Evolutionary conservation across 1,140 invertebrate genomes (phyloP).

Genomic region (Aphelenchoides fujianensis): DNA sequence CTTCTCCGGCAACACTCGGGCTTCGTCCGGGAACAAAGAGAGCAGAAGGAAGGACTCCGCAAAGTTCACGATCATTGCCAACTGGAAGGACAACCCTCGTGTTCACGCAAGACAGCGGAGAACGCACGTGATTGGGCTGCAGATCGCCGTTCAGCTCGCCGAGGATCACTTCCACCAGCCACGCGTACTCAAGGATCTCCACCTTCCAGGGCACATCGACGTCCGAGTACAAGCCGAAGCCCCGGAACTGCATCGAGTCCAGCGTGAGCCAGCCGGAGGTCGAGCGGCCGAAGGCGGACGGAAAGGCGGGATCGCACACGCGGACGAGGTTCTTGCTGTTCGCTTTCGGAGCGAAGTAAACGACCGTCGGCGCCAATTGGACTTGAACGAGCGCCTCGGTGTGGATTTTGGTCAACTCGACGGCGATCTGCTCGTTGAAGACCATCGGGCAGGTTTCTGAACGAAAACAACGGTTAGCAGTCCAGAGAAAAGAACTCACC

Average conservation of each 20-base stretch:
- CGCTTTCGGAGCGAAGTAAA: constrained; percentile 18
- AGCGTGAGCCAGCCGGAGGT: constrained; percentile 41
- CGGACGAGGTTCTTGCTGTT: background rate
- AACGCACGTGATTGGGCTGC: constrained; percentile 65
- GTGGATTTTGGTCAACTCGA: constrained; percentile 66
- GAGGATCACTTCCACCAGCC: constrained; percentile 71
- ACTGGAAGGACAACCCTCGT: constrained; percentile 6
- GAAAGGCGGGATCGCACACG: constrained; percentile 34
- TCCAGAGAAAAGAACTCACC: background rate
- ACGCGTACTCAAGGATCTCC: constrained; percentile 93
- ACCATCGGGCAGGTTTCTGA: constrained; percentile 63
- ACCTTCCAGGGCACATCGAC: constrained; percentile 80
- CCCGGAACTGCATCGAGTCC: constrained; percentile 70
- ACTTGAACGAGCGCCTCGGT: constrained; percentile 65
- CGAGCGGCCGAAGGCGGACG: constrained; percentile 33
- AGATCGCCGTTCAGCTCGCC: constrained; percentile 68
- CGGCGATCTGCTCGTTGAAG: constrained; percentile 64
- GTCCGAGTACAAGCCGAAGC: constrained; percentile 94
- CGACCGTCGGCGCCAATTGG: constrained; percentile 17
- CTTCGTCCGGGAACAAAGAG: constrained; percentile 82
- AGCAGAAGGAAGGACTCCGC: constrained; percentile 83
- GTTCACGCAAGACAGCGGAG: too few species aligned
- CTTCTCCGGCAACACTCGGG: constrained; percentile 74
- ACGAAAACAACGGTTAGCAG: background rate
- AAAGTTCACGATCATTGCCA: constrained; percentile 73